Conservation (phyloP, 2,797 vertebrate species). For the Alca torda region DNA sequence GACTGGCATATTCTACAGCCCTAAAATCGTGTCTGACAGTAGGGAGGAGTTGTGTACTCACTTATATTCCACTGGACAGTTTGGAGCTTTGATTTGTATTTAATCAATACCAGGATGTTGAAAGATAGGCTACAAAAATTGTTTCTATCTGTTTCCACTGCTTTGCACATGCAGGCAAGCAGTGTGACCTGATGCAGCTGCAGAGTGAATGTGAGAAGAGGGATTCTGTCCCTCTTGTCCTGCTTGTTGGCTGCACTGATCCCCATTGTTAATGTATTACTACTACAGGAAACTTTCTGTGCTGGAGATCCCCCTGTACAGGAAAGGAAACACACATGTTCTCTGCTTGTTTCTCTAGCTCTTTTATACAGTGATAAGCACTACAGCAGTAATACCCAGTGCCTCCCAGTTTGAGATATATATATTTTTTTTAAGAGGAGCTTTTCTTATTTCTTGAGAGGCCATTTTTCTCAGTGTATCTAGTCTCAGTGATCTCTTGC, state of each 20-base stretch:
- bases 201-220: neutral
- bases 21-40: neutral
- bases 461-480: neutral
- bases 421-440: neutral
- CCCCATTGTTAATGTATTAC: neutral
- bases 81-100: neutral
- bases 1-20: neutral
- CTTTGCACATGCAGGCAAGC: neutral
- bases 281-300: neutral
- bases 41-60: neutral
- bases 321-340: neutral
- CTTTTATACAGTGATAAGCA: neutral
- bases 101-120: neutral
- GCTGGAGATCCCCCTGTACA: neutral
- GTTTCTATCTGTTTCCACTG: neutral
- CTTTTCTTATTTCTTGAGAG: neutral
- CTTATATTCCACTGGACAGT: neutral
- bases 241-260: neutral
- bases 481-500: neutral
- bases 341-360: neutral
- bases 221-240: neutral
- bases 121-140: neutral
- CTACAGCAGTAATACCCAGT: neutral
- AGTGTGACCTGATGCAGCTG: neutral
- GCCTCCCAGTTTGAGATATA: neutral